phyloP scores from a whole-genome alignment of 2,113 vertebrate genomes.

The Stercorarius parasiticus region DNA sequence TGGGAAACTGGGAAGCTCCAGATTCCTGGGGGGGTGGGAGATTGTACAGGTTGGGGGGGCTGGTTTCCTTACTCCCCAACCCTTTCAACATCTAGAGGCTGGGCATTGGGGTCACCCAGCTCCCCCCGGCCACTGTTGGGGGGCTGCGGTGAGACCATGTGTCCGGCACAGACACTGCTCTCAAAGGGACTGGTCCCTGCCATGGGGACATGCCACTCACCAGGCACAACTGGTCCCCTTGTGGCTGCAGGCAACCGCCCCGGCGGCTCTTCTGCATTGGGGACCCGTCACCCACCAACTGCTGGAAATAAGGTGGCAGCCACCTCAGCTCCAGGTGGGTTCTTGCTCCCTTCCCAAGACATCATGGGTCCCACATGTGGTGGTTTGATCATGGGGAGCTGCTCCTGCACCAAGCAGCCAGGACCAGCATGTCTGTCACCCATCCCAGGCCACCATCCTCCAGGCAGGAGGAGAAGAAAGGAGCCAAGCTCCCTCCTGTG shows the following conservation, averaged over 20 bases:
- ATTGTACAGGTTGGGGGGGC: fast-evolving
- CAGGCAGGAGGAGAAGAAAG: neutral
- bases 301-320: neutral
- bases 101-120: fast-evolving
- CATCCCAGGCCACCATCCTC: neutral
- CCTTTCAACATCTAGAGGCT: neutral
- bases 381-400: neutral
- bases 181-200: neutral
- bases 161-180: neutral
- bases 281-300: neutral
- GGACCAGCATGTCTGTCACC: neutral
- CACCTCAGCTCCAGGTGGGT: neutral
- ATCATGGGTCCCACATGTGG: fast-evolving
- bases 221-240: fast-evolving
- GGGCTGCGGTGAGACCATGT: neutral
- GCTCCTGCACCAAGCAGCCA: neutral
- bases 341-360: neutral
- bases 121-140: fast-evolving
- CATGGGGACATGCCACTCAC: neutral
- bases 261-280: fast-evolving
- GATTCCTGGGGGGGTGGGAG: neutral
- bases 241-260: neutral
- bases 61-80: neutral
- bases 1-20: neutral
- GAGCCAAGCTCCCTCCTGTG: conserved; percentile 67